Conservation (phyloP, 2,797 vertebrate species). For the Parauchenoglanis ngamensis region DNA sequence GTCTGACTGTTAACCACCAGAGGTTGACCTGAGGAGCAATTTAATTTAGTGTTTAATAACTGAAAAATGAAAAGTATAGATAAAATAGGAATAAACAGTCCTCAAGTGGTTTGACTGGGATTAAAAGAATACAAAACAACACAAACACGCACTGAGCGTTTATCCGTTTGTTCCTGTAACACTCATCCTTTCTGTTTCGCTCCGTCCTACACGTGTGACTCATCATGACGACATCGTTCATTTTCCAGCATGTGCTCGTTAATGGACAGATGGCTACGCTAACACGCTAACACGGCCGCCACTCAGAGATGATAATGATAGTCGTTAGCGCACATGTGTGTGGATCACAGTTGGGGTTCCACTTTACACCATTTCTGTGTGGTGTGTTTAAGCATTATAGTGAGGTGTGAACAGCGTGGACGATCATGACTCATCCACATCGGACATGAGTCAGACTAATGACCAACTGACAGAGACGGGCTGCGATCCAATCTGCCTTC, state of each 20-base stretch:
- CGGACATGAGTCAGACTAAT: constrained; percentile 17
- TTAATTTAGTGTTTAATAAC: background rate
- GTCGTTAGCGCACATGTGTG: constrained; percentile 22
- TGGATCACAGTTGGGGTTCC: constrained; percentile 32
- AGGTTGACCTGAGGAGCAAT: background rate
- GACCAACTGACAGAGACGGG: background rate
- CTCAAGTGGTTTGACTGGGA: background rate
- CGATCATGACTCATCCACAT: background rate
- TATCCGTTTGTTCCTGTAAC: constrained; percentile 23
- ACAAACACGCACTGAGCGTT: background rate
- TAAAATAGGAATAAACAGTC: background rate
- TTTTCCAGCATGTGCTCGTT: constrained; percentile 17
- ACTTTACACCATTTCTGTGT: background rate
- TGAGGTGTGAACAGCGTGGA: constrained; percentile 1
- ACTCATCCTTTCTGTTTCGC: constrained; percentile 36
- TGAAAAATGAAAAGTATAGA: background rate
- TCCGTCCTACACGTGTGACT: constrained; percentile 35
- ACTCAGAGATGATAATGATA: constrained; percentile 16
- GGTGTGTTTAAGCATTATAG: background rate
- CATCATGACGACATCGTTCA: constrained; percentile 29
- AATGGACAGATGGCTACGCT: constrained; percentile 43
- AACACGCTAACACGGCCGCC: constrained; percentile 8
- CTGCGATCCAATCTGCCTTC: background rate
- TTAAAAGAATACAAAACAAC: background rate
- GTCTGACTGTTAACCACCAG: background rate